Evolutionary conservation across 1,140 invertebrate species (phyloP), one percentile per base, ranked within the genome.

Genomic region (Pseudomyrmex cubaensis): DNA sequence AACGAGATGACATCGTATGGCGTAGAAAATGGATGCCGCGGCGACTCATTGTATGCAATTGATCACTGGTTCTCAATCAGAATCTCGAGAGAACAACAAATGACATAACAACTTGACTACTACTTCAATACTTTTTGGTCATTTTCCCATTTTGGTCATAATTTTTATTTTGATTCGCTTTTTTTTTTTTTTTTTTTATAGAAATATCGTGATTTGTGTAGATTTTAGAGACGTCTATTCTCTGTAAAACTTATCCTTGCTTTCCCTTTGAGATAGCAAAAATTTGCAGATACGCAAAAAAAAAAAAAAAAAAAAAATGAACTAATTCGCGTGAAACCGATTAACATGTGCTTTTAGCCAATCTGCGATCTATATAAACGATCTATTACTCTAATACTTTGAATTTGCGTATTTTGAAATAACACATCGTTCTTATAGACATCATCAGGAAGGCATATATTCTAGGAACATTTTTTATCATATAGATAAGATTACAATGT

Each of bases 1-100:
- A 77, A 88, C 15, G 20, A n/a, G 46, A 76, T 82, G 85, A 88
- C 54, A 61, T 46, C 17, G 1, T 35, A 59, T 35, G 50, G 17
- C 44, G 50, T 22, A 59, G 74, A 56, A 66, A 83, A 67, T 50
- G 25, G 35, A 82, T 25, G 17, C n/a, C 44, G 62, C 48, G 35
- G 35, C 22, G n/a, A 17, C 46, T 44, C 25, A 66, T 35, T 35
- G 35, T 44, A 20, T 52, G 8, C 73, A 57, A 56, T 0, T 22
- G 46, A 69, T 10, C 63, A 67, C 63, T 25, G 35, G 52, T n/a
- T 78, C 63, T 67, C 75, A 46, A 3, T 52, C 48, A 4, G n/a
- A 54, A 54, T 10, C 4, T 67, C 22, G 22, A 52, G 35, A 5
- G 20, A 20, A 1, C 4, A 50, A 63, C 12, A 64, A 13, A 48